phyloP scores from a whole-genome alignment of 2,113 vertebrate species.

The Neogobius melanostomus region DNA sequence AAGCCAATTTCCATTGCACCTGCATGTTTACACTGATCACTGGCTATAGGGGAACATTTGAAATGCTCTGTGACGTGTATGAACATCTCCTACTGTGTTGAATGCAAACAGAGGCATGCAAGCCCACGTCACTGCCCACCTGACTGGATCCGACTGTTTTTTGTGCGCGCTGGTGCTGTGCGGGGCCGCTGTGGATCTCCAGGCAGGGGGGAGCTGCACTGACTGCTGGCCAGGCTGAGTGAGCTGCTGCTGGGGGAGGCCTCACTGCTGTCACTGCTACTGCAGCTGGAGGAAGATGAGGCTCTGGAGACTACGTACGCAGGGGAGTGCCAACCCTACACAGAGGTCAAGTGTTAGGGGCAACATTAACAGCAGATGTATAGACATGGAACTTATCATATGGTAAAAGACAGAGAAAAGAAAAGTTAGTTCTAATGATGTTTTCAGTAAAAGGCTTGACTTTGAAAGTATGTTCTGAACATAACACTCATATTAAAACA shows the following conservation, averaged over 20 bases:
- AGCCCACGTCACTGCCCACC: constrained; percentile 35
- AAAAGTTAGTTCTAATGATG: no score
- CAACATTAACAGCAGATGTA: background rate
- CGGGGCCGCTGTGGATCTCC: constrained; percentile 35
- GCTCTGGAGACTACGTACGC: constrained; percentile 72
- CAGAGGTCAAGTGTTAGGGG: background rate
- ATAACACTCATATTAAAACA: no score
- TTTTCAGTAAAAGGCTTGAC: no score
- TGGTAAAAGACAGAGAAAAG: background rate
- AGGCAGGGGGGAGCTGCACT: constrained; percentile 62
- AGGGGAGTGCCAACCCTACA: constrained; percentile 74
- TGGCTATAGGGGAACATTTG: background rate
- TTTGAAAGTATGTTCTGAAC: no score
- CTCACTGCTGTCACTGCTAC: constrained; percentile 57
- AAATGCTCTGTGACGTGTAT: background rate
- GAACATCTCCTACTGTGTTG: background rate
- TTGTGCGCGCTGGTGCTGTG: constrained; percentile 13
- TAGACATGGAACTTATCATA: background rate
- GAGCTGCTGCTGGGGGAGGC: constrained; percentile 69
- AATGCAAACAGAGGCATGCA: background rate
- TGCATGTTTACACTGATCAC: constrained; percentile 3
- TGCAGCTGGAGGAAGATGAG: constrained; percentile 57
- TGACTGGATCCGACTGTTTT: constrained; percentile 20
- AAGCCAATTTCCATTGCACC: background rate
- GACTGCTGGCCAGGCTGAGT: constrained; percentile 68